Conservation (phyloP, 2,888 invertebrate species). For the Tethea ocularis region DNA sequence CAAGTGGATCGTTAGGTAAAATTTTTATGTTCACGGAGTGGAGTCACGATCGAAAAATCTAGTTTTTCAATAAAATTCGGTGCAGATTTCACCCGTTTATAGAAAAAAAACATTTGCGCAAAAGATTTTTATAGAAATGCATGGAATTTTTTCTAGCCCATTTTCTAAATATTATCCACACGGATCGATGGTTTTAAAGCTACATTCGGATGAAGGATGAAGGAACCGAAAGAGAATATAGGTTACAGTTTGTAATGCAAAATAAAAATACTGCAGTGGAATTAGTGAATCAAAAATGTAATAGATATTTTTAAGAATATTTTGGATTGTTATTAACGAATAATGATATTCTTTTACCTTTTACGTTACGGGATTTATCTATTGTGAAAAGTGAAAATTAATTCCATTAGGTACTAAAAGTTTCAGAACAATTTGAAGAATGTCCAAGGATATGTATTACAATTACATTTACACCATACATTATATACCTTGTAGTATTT, state of each 20-base stretch:
- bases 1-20: background rate
- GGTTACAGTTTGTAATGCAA: background rate
- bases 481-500: no score
- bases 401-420: no score
- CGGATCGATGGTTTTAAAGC: background rate
- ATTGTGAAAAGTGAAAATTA: no score
- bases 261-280: background rate
- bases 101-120: background rate
- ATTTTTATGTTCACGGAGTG: background rate
- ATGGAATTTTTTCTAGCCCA: background rate
- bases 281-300: no score
- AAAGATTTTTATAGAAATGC: background rate
- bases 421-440: no score
- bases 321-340: no score
- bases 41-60: background rate
- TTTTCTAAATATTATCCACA: background rate
- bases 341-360: no score
- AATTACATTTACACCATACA: no score
- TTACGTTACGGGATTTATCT: no score
- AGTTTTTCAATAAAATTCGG: background rate
- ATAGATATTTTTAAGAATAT: no score
- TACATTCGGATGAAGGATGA: background rate
- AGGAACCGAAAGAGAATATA: background rate
- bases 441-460: no score
- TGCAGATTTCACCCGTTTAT: background rate